Base-by-base conservation (phyloP, 1,140 invertebrate genomes). In the Hypothenemus hampei region DNA sequence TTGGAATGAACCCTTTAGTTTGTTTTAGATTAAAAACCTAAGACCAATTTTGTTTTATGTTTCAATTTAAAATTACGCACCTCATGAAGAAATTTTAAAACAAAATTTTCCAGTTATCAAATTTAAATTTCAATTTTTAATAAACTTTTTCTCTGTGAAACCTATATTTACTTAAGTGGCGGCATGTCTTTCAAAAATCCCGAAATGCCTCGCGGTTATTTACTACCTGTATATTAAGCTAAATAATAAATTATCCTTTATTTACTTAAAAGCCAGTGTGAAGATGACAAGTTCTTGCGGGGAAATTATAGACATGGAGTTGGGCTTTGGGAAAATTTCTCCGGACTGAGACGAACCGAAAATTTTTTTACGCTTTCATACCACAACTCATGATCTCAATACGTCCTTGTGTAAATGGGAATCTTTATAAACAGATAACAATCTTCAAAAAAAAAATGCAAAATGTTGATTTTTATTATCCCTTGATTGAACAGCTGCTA, bases 61-160 rank as follows among this genome's bases (percentile, higher is more conserved):
- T 11, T 31, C 26, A 31, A 31, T 31, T 31, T 31, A 31, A 8
- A 13, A 31, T 13, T 2, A 13, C 1, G 13, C 8, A 19, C 40
- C 44, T 43, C 23, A 31, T 55, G 52, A 54, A 41, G 46, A 50
- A 54, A 29, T 35, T 10, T 24, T 15, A 15, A 31, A 35, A 22
- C 37, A 37, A 22, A 13, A 39, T 39, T 33, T 21, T 1, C 20
- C 19, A 33, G 11, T 22, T 31, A 31, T 31, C 10, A 31, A 31
- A 31, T 31, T 13, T n/a, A n/a, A 31, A 11, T 8, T 31, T 31
- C 26, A 31, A 31, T 31, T 31, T 31, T n/a, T n/a, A n/a, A n/a
- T n/a, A n/a, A n/a, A n/a, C n/a, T n/a, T n/a, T n/a, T n/a, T n/a
- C n/a, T n/a, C n/a, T n/a, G n/a, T n/a, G n/a, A n/a, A n/a, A 31